These are phyloP conservation scores for Halictus quadricinctus DNA, from an alignment of 2,888 invertebrate genomes.

Conservation along the genomic window DNA sequence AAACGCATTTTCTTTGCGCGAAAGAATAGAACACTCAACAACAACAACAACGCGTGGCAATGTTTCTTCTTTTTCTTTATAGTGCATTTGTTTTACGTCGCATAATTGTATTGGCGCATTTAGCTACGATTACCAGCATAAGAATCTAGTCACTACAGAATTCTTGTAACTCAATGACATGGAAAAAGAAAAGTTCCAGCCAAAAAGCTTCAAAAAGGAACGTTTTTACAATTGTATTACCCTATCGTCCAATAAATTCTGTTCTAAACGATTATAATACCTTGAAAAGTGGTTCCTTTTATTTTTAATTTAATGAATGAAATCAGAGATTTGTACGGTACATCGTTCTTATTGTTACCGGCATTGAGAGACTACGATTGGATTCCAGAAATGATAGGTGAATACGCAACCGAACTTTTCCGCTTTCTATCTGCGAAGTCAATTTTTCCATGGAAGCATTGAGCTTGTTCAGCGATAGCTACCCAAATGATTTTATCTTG, in stretches of 20 bases:
- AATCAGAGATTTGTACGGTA: constrained; percentile 4
- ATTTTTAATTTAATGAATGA: neutral
- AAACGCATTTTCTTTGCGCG: constrained; percentile 14
- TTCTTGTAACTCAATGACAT: constrained; percentile 62
- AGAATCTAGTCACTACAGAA: constrained; percentile 74
- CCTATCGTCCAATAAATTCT: constrained; percentile 28
- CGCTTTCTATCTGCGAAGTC: neutral
- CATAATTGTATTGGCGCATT: constrained; percentile 35
- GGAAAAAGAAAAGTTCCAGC: constrained; percentile 39
- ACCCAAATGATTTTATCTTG: constrained; percentile 58
- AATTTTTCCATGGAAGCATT: constrained; percentile 49
- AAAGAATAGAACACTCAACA: neutral
- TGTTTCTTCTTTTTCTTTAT: constrained; percentile 8
- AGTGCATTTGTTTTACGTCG: constrained; percentile 18
- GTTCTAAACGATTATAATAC: constrained; percentile 1
- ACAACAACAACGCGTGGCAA: neutral
- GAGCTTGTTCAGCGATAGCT: constrained; percentile 45
- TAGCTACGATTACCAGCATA: constrained; percentile 66
- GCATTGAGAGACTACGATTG: neutral
- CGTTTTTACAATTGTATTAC: constrained; percentile 26
- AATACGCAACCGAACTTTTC: constrained; percentile 24
- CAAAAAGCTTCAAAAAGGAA: constrained; percentile 21
- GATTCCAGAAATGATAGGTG: constrained; percentile 30
- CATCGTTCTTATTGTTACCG: constrained; percentile 8
- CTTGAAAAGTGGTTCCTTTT: constrained; percentile 8